Conservation (phyloP, 1,140 invertebrate species). For the Aradophagus sp. region DNA sequence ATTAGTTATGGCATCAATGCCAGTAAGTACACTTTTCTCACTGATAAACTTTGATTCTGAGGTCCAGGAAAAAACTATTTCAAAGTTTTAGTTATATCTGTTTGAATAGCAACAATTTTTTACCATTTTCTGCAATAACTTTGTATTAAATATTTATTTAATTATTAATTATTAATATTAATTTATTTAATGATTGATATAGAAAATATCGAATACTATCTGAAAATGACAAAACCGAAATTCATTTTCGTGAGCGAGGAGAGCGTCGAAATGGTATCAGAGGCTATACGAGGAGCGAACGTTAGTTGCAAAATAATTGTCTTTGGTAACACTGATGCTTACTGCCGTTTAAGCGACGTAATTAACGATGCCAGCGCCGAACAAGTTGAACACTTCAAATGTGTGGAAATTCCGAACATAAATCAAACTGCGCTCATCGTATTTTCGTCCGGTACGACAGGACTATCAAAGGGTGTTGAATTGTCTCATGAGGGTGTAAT, state of each 20-base stretch:
- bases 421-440: conserved; percentile 61
- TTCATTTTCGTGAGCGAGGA: conserved; percentile 62
- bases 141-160: too few species aligned
- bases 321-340: conserved; percentile 44
- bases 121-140: too few species aligned
- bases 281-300: conserved; percentile 48
- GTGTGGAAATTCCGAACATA: conserved; percentile 44
- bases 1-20: conserved; percentile 34
- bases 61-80: too few species aligned
- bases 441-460: conserved; percentile 64
- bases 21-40: too few species aligned
- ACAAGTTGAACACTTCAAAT: conserved; percentile 48
- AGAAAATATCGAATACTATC: conserved; percentile 61
- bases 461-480: conserved; percentile 63
- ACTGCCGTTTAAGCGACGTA: conserved; percentile 39
- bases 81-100: too few species aligned
- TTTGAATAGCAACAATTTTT: too few species aligned
- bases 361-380: conserved; percentile 13
- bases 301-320: conserved; percentile 58
- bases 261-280: conserved; percentile 26
- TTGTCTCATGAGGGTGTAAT: conserved; percentile 48
- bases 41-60: too few species aligned
- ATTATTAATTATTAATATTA: too few species aligned
- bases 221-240: conserved; percentile 64
- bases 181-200: too few species aligned